Conservation (phyloP, 2,113 vertebrate genomes). For the Tympanuchus pallidicinctus region DNA sequence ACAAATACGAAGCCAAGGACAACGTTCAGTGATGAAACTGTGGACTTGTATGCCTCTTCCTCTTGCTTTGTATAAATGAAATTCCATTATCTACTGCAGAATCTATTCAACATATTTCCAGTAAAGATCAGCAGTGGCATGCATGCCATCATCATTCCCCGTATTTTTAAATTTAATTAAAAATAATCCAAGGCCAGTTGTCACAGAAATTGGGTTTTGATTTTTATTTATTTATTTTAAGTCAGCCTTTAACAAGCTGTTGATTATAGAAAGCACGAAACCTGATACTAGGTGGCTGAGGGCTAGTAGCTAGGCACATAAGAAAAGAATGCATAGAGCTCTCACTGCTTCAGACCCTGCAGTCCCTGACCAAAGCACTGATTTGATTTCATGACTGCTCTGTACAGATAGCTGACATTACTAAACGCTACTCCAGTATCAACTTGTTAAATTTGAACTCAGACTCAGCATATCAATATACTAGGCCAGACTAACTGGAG, state of each 20-base stretch:
- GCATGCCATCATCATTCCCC: neutral
- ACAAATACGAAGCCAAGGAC: neutral
- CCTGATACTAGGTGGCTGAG: slow-evolving; percentile 78
- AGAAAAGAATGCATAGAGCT: slow-evolving; percentile 77
- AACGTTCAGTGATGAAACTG: neutral
- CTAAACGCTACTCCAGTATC: slow-evolving; percentile 89
- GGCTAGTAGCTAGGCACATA: slow-evolving; percentile 71
- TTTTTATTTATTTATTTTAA: slow-evolving; percentile 25
- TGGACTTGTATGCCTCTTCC: neutral
- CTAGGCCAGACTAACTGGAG: slow-evolving; percentile 96
- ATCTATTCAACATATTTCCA: neutral
- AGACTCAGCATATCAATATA: slow-evolving; percentile 84
- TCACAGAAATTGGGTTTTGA: slow-evolving; percentile 42
- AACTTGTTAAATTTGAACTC: slow-evolving; percentile 93
- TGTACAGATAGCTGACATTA: slow-evolving; percentile 87
- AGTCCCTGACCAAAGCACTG: slow-evolving; percentile 73
- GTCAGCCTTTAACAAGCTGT: slow-evolving; percentile 81
- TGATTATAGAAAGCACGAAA: slow-evolving; percentile 81
- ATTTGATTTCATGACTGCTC: slow-evolving; percentile 81
- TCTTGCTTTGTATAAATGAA: neutral
- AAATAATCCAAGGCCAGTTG: slow-evolving; percentile 37
- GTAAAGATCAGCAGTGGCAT: neutral
- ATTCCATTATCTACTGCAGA: neutral
- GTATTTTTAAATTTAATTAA: slow-evolving; percentile 16
- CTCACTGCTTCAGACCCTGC: slow-evolving; percentile 76